phyloP scores from a whole-genome alignment of 1,140 invertebrate genomes.

The Episyrphus balteatus region DNA sequence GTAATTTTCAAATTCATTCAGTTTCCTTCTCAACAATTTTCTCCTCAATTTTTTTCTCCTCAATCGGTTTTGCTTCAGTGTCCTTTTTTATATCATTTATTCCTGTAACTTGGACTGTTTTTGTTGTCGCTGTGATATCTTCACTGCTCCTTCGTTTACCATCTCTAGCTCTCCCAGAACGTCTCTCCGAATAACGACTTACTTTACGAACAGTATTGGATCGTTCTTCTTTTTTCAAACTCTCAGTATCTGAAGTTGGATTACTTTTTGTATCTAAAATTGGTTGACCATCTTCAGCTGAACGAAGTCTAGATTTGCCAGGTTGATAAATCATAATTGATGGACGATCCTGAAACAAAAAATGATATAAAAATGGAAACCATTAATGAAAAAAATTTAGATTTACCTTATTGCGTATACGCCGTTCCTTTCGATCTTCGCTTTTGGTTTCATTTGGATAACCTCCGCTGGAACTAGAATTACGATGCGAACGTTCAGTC shows the following conservation, averaged over 20 bases:
- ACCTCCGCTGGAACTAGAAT: constrained; percentile 1
- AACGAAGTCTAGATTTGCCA: constrained; percentile 14
- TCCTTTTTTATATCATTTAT: too few relatives aligned
- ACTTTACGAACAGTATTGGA: constrained; percentile 11
- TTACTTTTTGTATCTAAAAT: not conserved
- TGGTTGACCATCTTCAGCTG: constrained; percentile 12
- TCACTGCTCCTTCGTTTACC: too few relatives aligned
- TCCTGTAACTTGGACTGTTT: too few relatives aligned
- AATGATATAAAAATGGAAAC: not conserved
- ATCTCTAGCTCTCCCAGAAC: constrained; percentile 2
- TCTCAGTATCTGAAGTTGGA: not conserved
- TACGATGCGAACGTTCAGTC: not conserved
- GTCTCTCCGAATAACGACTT: constrained; percentile 35
- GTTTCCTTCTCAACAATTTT: too few relatives aligned
- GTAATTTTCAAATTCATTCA: too few relatives aligned
- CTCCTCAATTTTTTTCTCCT: too few relatives aligned
- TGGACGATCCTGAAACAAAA: constrained; percentile 29
- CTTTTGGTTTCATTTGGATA: constrained; percentile 9
- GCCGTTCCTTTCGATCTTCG: constrained; percentile 23
- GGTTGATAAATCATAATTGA: constrained; percentile 34
- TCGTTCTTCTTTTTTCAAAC: not conserved
- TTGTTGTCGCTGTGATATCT: too few relatives aligned
- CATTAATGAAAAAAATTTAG: not conserved
- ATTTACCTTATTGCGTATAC: constrained; percentile 41
- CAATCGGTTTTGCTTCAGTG: too few relatives aligned